These are phyloP conservation scores for Nemoura dubitans DNA, from an alignment of 2,888 invertebrate genomes.

Conservation along the genomic window DNA sequence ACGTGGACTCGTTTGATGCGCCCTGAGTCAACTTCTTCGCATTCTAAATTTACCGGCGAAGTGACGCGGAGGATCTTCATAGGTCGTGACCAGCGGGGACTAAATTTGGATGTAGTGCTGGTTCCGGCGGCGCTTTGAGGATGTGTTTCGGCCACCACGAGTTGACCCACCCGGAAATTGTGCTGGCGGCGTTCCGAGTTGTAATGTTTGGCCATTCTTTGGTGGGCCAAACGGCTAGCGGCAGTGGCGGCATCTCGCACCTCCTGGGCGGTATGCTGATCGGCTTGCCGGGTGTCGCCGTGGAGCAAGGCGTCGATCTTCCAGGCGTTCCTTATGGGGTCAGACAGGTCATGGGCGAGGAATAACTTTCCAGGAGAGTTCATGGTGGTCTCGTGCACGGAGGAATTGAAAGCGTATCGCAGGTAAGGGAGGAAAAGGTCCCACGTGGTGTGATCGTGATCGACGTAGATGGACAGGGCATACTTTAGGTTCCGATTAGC, in stretches of 20 bases:
- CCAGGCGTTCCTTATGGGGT: slow-evolving; percentile 17
- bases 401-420: slow-evolving; percentile 14
- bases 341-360: not conserved
- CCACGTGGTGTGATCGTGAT: not conserved
- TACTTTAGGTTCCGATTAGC: slow-evolving; percentile 3
- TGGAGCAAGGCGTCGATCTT: slow-evolving; percentile 1
- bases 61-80: not conserved
- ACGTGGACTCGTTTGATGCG: no score
- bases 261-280: not conserved
- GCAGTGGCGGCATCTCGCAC: not conserved
- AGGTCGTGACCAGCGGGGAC: not conserved
- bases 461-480: slow-evolving; percentile 17
- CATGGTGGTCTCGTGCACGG: not conserved
- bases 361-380: not conserved
- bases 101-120: not conserved
- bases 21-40: no score
- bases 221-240: not conserved
- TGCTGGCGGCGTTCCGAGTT: not conserved
- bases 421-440: no score
- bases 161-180: no score
- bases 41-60: not conserved
- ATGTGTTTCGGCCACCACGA: no score
- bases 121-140: not conserved
- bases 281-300: not conserved
- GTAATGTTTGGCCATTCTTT: not conserved